A percentile compares a stretch with the other conserved stretches of the same genome.
Conservation (phyloP, 2,888 invertebrate genomes). For the Oasisia sp. region DNA sequence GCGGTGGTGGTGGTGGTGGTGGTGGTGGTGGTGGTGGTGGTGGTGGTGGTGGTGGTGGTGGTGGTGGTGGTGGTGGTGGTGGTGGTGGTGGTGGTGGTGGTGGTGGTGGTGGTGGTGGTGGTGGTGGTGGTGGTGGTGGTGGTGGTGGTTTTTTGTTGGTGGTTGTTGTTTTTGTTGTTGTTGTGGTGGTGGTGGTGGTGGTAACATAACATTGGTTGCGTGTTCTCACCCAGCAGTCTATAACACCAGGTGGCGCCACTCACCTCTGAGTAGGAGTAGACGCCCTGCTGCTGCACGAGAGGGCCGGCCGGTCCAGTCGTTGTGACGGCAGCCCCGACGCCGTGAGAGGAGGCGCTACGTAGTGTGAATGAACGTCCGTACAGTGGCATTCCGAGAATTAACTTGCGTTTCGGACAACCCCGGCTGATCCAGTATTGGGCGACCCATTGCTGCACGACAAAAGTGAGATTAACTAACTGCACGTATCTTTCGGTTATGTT, state of each 20-base stretch:
- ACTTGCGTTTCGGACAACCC: not conserved
- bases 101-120: no score
- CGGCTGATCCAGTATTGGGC: not conserved
- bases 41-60: no score
- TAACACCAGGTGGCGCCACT: not conserved
- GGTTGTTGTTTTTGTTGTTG: no score
- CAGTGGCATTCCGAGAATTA: slow-evolving; percentile 1
- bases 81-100: no score
- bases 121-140: no score
- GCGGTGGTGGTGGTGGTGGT: no score
- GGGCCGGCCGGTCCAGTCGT: not conserved
- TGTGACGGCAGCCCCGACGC: not conserved
- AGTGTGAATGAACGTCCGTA: not conserved
- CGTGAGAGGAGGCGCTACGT: not conserved
- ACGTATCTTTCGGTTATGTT: not conserved
- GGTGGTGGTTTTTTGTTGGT: no score
- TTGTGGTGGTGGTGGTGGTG: no score
- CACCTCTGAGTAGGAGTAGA: not conserved
- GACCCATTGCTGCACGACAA: not conserved
- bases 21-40: no score
- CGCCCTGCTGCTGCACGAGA: not conserved
- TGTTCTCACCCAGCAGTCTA: no score
- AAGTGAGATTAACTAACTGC: not conserved
- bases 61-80: no score
- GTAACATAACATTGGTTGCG: no score